Conservation (phyloP, 1,140 invertebrate genomes). For the Drosophila auraria region DNA sequence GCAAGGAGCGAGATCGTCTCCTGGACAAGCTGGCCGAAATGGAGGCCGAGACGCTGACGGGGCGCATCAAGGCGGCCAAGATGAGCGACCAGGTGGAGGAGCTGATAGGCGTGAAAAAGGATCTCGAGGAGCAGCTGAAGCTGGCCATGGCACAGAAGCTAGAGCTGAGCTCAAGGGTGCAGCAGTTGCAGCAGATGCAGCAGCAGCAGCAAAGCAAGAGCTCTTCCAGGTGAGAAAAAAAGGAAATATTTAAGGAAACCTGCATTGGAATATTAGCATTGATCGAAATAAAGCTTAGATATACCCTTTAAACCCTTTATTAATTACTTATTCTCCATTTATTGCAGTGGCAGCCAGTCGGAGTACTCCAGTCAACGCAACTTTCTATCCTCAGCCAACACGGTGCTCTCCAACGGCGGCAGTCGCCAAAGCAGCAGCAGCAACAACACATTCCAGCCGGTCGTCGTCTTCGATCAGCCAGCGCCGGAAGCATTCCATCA, state of each 20-base stretch:
- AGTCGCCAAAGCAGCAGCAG: constrained; percentile 58
- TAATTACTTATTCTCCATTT: not conserved
- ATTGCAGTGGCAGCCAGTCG: constrained; percentile 71
- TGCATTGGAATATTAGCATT: not conserved
- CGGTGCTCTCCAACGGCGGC: constrained; percentile 78
- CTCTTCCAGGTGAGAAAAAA: constrained; percentile 68
- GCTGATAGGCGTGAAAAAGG: constrained; percentile 87
- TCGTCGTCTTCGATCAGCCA: constrained; percentile 72
- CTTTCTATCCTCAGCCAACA: constrained; percentile 81
- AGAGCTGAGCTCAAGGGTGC: constrained; percentile 83
- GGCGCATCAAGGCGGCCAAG: constrained; percentile 88
- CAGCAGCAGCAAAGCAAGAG: constrained; percentile 69
- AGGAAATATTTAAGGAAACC: not conserved
- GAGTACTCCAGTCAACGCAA: constrained; percentile 83
- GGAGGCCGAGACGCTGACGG: constrained; percentile 89
- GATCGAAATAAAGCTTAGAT: no score
- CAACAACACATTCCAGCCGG: constrained; percentile 81
- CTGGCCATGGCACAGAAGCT: constrained; percentile 86
- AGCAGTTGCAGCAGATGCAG: constrained; percentile 71
- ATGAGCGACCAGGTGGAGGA: constrained; percentile 87
- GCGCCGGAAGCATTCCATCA: constrained; percentile 81
- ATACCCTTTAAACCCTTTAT: no score
- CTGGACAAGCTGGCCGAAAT: constrained; percentile 90
- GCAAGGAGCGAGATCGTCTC: constrained; percentile 90
- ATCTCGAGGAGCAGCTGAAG: constrained; percentile 88